Conservation (phyloP, 1,140 invertebrate genomes). For the Panagrolaimus sp. region DNA sequence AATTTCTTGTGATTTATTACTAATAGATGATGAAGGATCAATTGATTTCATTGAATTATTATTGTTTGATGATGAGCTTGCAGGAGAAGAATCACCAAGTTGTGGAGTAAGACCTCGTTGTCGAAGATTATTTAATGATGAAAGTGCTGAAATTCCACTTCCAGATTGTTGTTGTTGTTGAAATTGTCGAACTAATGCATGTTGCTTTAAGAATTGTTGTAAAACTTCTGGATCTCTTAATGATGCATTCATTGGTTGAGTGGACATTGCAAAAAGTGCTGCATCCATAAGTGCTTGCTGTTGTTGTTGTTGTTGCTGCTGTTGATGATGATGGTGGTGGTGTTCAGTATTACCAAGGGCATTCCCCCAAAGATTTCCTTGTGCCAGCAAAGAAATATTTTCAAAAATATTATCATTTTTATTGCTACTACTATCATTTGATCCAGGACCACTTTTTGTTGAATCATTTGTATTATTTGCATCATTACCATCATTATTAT, state of each 20-base stretch:
- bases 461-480: background rate
- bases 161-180: too few relatives aligned
- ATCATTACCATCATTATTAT: background rate
- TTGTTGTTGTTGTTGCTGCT: background rate
- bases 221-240: background rate
- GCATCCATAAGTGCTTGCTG: conserved; percentile 8
- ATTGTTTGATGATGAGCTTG: background rate
- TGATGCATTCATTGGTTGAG: background rate
- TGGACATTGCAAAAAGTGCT: conserved; percentile 3
- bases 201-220: conserved; percentile 8
- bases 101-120: background rate
- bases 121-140: background rate
- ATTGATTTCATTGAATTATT: background rate
- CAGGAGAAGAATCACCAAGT: background rate
- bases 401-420: background rate
- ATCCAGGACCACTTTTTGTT: conserved; percentile 7
- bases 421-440: background rate
- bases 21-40: background rate
- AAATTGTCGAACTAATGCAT: background rate
- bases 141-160: background rate
- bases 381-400: background rate
- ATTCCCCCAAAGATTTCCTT: conserved; percentile 16
- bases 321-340: background rate
- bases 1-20: too few relatives aligned
- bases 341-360: background rate